Percentiles rank a stretch among this genome's conserved stretches.
Evolutionary conservation across 2,888 invertebrate genomes (phyloP).

Genomic region (Tigriopus californicus): DNA sequence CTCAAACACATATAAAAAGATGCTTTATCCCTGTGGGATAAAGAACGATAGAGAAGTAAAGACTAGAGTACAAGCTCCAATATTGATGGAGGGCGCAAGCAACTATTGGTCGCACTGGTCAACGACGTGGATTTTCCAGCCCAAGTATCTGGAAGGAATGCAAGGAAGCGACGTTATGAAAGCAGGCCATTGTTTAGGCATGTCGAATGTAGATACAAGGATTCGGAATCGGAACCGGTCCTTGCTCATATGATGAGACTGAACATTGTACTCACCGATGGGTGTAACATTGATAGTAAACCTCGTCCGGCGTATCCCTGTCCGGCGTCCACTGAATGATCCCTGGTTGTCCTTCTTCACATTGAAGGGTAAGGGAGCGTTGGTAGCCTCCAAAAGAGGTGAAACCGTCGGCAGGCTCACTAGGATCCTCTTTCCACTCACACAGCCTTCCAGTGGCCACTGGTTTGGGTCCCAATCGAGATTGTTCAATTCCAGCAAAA

Average conservation of each 20-base stretch:
- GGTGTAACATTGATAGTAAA: slow-evolving; percentile 87
- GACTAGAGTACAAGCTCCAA: no score
- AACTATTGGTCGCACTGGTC: slow-evolving; percentile 6
- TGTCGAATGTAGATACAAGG: no score
- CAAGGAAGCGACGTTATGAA: slow-evolving; percentile 24
- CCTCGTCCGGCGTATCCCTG: slow-evolving; percentile 63
- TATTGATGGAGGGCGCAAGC: no score
- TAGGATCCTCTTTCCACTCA: slow-evolving; percentile 61
- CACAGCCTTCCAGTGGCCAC: slow-evolving; percentile 65
- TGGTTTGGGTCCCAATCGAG: slow-evolving; percentile 43
- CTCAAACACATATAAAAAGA: no score
- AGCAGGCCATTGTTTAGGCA: no score
- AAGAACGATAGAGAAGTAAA: no score
- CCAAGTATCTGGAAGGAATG: slow-evolving; percentile 24
- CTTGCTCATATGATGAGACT: no score
- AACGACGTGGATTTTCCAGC: slow-evolving; percentile 12
- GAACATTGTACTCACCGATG: slow-evolving; percentile 30
- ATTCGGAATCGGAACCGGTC: no score
- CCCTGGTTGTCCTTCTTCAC: slow-evolving; percentile 65
- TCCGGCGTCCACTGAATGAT: slow-evolving; percentile 73
- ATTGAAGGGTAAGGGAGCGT: slow-evolving; percentile 55
- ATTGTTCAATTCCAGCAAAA: slow-evolving; percentile 56
- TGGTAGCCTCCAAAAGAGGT: slow-evolving; percentile 78
- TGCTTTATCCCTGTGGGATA: no score
- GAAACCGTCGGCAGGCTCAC: slow-evolving; percentile 52